Evolutionary conservation across 2,797 vertebrate species (phyloP), one percentile per base, ranked within the genome.

Genomic region (Atherinosoma microstoma): DNA sequence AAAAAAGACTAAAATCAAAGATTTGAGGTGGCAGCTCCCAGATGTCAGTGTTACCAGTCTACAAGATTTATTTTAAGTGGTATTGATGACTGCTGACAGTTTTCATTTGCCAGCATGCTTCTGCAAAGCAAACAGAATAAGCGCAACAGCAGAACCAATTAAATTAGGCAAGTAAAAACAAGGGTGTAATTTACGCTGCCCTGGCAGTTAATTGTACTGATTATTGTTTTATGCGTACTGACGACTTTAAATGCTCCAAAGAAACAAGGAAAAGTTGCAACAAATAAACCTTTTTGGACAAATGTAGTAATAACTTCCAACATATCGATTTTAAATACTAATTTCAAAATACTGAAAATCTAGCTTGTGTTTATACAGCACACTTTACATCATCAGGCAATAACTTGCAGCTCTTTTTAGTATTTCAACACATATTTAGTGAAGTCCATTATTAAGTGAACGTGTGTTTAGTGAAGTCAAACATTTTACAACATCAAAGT

Each of bases 381-480:
- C 34, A 18, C 16, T 47, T 40, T 35, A 30, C n/a, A 36, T 51
- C 12, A 27, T 5, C 34, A 45, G 29, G 36, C 22, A 54, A 40
- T 22, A 64, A 64, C 27, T 60, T 32, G 22, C 34, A 60, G 9
- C 16, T 66, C 30, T 38, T 74, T 34, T 12, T 58, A 60, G 57
- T 29, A 57, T 75, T 76, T 76, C 36, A 57, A 62, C 57, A 71
- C 67, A 45, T 54, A 68, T 68, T 78, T 72, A 66, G 57, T 34
- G 18, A 20, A 63, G 42, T 66, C 30, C 58, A 69, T 67, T 27
- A 38, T 66, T 65, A 27, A 22, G 20, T 54, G 12, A 29, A 38
- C 12, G 30, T 58, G 36, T 47, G 20, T 56, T 70, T 29, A 68
- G 57, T 27, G 30, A 20, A 67, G 59, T 63, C 35, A 66, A 71